These are phyloP conservation scores for Listronotus oregonensis DNA, from an alignment of 1,140 invertebrate genomes.

Conservation along the genomic window DNA sequence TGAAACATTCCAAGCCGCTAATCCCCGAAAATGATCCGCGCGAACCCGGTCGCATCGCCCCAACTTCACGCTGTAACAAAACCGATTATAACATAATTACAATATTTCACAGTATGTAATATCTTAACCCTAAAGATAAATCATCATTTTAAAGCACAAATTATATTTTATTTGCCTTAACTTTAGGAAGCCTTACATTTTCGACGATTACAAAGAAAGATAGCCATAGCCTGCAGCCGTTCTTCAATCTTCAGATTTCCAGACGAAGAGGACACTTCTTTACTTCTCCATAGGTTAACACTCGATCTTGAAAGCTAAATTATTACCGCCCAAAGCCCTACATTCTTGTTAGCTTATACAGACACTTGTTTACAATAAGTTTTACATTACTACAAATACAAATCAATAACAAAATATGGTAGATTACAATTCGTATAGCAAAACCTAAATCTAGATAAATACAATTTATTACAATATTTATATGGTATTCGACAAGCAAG, in stretches of 20 bases:
- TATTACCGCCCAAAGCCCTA: neutral
- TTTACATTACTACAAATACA: too few relatives aligned
- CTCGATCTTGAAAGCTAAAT: neutral
- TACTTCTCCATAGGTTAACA: neutral
- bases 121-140: conserved; percentile 2
- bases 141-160: neutral
- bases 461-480: neutral
- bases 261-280: too few relatives aligned
- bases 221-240: neutral
- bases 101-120: conserved; percentile 10
- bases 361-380: too few relatives aligned
- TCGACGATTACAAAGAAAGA: conserved; percentile 18
- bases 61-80: neutral
- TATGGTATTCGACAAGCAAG: neutral
- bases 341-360: too few relatives aligned
- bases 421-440: neutral
- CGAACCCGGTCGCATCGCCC: conserved; percentile 1
- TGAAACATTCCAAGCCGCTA: neutral
- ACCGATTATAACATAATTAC: neutral
- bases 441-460: neutral
- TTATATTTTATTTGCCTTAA: conserved; percentile 17
- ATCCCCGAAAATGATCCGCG: neutral
- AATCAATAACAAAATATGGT: too few relatives aligned
- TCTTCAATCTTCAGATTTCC: neutral
- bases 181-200: conserved; percentile 33